Percentiles rank a stretch among this genome's conserved stretches.
phyloP scores from a whole-genome alignment of 2,797 vertebrate genomes.

The Diplodus sargus region DNA sequence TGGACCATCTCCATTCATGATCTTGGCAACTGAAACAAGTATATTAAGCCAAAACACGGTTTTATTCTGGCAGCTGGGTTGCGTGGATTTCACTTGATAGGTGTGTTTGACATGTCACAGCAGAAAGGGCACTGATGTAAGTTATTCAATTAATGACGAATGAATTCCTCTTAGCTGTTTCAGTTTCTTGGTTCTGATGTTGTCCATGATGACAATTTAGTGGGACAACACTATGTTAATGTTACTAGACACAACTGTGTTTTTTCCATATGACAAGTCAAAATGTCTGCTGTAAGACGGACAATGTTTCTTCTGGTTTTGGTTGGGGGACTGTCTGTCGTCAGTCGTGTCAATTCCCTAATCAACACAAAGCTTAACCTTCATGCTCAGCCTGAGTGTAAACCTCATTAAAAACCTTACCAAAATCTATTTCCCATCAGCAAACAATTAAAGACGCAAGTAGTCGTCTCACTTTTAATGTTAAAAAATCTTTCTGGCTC shows the following conservation, averaged over 20 bases:
- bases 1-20: no score
- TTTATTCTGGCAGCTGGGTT: no score
- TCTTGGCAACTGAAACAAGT: no score
- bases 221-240: not conserved
- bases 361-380: not conserved
- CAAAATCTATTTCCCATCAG: not conserved
- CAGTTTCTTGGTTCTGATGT: not conserved
- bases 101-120: not conserved
- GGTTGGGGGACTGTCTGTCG: not conserved
- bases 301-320: not conserved
- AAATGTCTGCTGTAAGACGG: slow-evolving; percentile 8
- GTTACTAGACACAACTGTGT: not conserved
- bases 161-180: not conserved
- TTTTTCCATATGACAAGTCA: not conserved
- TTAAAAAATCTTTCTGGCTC: slow-evolving; percentile 6
- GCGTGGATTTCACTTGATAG: not conserved
- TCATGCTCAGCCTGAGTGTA: not conserved
- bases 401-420: not conserved
- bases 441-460: not conserved
- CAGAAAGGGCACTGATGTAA: not conserved
- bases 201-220: not conserved
- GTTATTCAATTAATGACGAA: not conserved
- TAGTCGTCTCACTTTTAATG: not conserved
- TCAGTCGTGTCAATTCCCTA: no score
- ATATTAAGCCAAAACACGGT: no score